Evolutionary conservation across 2,113 vertebrate species (phyloP), one percentile per base, ranked within the genome.

Genomic region (Zosterops lateralis): DNA sequence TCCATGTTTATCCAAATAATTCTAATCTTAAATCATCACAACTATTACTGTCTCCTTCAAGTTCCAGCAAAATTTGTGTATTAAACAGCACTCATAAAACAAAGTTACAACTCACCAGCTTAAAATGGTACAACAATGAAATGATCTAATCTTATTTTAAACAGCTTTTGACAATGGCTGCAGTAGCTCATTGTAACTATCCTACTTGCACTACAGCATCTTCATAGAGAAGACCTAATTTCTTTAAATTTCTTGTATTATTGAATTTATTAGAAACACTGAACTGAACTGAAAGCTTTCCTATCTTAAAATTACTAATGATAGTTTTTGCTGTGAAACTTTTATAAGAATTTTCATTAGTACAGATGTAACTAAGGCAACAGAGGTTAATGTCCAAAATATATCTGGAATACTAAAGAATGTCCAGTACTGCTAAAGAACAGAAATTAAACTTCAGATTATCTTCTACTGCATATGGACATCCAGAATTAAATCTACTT

Each of bases 141-240:
- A 89, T 71, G 0, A 93, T 95, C 92, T 89, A 93, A 94, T 93
- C 70, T 91, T 87, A 84, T 85, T 93, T 88, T 89, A 90, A 96
- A 95, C 38, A 32, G n/a, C 70, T 91, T 95, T 84, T 95, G 70
- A 90, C 48, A 89, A 80, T 79, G 87, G 67, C 56, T 89, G 51
- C 38, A 85, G 88, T 90, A 96, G 81, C 65, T 90, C 58, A 68
- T 78, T 96, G 82, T 80, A 94, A 87, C 92, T 92, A 88, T 62
- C 57, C 56, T 86, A 67, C 53, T 73, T 86, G 57, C 36, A 84
- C 42, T 62, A 84, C 42, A 89, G 51, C 9, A 85, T 60, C 48
- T 48, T 86, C 68, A 66, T 21, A 92, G 47, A 87, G 74, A 91
- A 88, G 14, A 51, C 6, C 40, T 56, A 15, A 83, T 90, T 76